Evolutionary conservation across 2,888 invertebrate species (phyloP), one percentile per base, ranked within the genome.

Genomic region (Amphipoea lucens): DNA sequence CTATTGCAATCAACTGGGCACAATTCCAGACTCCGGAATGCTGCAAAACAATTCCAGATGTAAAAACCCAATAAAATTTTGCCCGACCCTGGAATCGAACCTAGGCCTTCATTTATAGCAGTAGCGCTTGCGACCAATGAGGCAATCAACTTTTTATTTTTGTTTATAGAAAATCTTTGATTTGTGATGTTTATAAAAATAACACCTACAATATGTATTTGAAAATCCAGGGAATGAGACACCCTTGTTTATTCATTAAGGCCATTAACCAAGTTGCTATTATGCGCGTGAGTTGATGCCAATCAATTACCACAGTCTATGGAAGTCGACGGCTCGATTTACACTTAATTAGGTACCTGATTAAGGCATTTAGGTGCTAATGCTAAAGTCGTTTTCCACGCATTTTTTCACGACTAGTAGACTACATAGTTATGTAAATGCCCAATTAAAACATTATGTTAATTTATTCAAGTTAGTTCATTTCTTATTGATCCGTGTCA

Each of bases 381-480:
- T 45, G 14, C 6, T 36, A 54, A 54, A 36, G 11, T 36, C 23
- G 29, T 54, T 78, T 75, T 75, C 23, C 9, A 54, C 4, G 45
- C 23, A 14, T 75, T 76, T 74, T 65, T 73, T 17, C 20, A 14
- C 1, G 36, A 77, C 75, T 69, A n/a, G n/a, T n/a, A n/a, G n/a
- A 74, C 80, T 69, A 72, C 40, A 76, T 76, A 29, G 0, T 20
- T 69, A 70, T 60, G 66, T 74, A 48, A 83, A 69, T 60, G 0
- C 5, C 23, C n/a, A 72, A 66, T 75, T 57, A 63, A 68, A 20
- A 12, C 5, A 60, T 68, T 65, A 76, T 73, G 66, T 75, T 75
- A 75, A 86, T 76, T 45, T 62, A 78, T 78, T 81, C 48, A 74
- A 14, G 68, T 86, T 76, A 80, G n/a, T 78, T 73, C 17, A 81